These are phyloP conservation scores for Oxygymnocypris stewartii DNA, from an alignment of 2,113 vertebrate species.

Conservation along the genomic window DNA sequence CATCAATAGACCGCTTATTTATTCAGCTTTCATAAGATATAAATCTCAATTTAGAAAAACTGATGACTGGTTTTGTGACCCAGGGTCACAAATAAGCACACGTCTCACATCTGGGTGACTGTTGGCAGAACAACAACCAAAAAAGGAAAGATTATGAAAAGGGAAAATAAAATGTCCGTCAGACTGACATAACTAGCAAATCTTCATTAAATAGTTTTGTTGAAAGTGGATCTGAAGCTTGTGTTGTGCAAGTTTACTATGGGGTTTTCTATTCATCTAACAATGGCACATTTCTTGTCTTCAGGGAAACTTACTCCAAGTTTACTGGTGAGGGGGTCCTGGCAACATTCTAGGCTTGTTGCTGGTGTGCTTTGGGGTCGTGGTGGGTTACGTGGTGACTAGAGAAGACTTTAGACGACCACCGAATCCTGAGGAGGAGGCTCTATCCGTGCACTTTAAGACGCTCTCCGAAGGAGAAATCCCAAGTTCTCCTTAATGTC, in stretches of 20 bases:
- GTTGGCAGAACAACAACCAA: neutral
- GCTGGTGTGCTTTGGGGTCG: slow-evolving; percentile 78
- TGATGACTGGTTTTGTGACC: too few relatives aligned
- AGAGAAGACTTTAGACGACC: slow-evolving; percentile 76
- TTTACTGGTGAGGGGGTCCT: slow-evolving; percentile 78
- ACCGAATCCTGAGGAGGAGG: slow-evolving; percentile 84
- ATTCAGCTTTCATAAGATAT: too few relatives aligned
- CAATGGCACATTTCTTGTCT: neutral
- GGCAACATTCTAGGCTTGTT: slow-evolving; percentile 83
- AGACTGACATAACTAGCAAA: neutral
- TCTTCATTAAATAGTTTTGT: neutral
- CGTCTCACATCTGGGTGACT: neutral
- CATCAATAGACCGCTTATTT: too few relatives aligned
- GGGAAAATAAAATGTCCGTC: neutral
- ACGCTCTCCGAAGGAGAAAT: slow-evolving; percentile 77
- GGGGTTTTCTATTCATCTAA: neutral
- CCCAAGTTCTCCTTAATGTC: slow-evolving; percentile 67
- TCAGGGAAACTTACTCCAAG: slow-evolving; percentile 66
- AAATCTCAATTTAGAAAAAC: too few relatives aligned
- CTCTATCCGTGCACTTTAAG: slow-evolving; percentile 91
- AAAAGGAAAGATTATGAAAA: neutral
- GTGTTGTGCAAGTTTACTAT: neutral
- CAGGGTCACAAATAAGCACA: neutral
- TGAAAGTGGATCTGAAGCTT: neutral
- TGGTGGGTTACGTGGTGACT: slow-evolving; percentile 81